These are phyloP conservation scores for Aurelia aurita DNA, from an alignment of 30 jellyfish, hydroid and myxozoan species.

Conservation along the genomic window DNA sequence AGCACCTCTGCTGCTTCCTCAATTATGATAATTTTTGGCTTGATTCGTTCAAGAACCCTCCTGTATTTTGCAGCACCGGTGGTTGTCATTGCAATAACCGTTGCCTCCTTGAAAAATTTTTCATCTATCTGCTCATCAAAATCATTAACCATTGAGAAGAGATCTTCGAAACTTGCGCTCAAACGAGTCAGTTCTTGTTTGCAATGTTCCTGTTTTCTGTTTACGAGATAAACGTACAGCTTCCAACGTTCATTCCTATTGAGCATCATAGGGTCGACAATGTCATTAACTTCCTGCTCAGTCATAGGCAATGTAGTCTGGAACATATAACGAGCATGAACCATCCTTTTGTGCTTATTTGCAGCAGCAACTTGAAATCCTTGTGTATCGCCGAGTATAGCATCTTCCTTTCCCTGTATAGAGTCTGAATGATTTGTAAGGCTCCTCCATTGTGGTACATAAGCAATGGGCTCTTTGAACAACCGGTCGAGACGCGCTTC, in stretches of 20 bases:
- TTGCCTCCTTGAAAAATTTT: conserved; percentile 11
- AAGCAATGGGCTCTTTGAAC: too few relatives aligned
- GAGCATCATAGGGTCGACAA: conserved; percentile 62
- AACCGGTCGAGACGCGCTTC: conserved; percentile 73
- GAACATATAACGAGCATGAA: conserved; percentile 22
- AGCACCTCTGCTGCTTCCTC: conserved; percentile 99
- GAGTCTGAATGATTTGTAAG: not conserved
- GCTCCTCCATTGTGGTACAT: not conserved
- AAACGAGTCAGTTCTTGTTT: not conserved
- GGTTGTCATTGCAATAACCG: conserved; percentile 91
- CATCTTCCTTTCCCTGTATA: too few relatives aligned
- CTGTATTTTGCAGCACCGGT: conserved; percentile 85
- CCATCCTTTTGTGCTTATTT: conserved; percentile 37
- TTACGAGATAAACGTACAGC: conserved; percentile 33
- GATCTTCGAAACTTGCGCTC: conserved; percentile 46
- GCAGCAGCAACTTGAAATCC: conserved; percentile 65
- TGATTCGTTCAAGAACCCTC: conserved; percentile 41
- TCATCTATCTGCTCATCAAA: conserved; percentile 63
- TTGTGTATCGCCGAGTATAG: too few relatives aligned
- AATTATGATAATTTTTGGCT: conserved; percentile 74
- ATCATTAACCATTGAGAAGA: conserved; percentile 50
- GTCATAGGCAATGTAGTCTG: conserved; percentile 45
- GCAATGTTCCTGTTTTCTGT: too few relatives aligned
- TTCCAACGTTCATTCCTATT: conserved; percentile 72
- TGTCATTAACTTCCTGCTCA: conserved; percentile 50